phyloP scores from a whole-genome alignment of 2,113 vertebrate species.

The Trinectes maculatus region DNA sequence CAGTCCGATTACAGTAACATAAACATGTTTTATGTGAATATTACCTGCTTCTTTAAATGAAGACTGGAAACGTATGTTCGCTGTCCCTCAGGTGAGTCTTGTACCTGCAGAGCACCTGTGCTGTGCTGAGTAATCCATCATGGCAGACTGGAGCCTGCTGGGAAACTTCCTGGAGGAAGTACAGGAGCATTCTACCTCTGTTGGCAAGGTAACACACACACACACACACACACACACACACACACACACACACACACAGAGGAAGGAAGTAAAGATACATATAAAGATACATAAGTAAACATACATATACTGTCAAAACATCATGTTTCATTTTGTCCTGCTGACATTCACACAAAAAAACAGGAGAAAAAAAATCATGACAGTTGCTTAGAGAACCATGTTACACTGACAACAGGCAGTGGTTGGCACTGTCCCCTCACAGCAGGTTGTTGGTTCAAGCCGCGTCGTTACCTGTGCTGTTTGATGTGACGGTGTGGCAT shows the following conservation, averaged over 20 bases:
- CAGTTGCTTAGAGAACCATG: no score
- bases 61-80: background rate
- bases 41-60: background rate
- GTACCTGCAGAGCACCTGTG: background rate
- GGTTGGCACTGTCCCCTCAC: no score
- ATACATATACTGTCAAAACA: constrained; percentile 5
- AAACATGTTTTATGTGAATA: no score
- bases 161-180: constrained; percentile 97
- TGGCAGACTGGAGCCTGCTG: constrained; percentile 97
- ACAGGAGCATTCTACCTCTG: constrained; percentile 95
- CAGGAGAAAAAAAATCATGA: no score
- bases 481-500: background rate
- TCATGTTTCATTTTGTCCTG: constrained; percentile 36
- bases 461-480: no score
- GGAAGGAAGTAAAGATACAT: background rate
- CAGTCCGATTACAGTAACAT: no score
- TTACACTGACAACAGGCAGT: no score
- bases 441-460: no score
- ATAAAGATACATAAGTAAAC: constrained; percentile 8
- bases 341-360: no score
- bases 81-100: constrained; percentile 13
- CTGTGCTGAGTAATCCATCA: constrained; percentile 71
- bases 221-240: constrained; percentile 11
- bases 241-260: constrained; percentile 1
- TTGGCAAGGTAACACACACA: constrained; percentile 84